Evolutionary conservation across 2,797 vertebrate genomes (phyloP), one percentile per base, ranked within the genome.

Genomic region (Enteromius radiatus): DNA sequence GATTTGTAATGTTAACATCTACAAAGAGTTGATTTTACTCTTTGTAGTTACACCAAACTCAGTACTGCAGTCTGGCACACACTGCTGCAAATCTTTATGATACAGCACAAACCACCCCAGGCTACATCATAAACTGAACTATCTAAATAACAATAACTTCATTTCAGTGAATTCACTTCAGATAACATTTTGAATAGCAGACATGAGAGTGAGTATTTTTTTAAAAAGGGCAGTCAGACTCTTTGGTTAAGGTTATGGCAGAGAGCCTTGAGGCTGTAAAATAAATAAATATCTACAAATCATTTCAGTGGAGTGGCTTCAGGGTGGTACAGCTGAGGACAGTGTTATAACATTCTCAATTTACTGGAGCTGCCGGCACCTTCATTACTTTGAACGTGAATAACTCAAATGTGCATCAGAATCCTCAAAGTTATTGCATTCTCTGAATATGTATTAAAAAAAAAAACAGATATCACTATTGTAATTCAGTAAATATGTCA

Each of bases 231-330:
- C 80, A 80, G 59, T 82, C 75, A 68, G 76, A 86, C 78, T 81
- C 49, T 80, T 86, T 86, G 56, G 83, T 71, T 49, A 59, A 84
- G 69, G 84, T 61, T 86, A 80, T 33, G 84, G 70, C 59, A 28
- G 82, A 59, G 76, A 90, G 88, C 80, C 82, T 84, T 76, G 23
- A 47, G 85, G 85, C 85, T 84, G 86, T 73, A 31, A 89, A 92
- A 90, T 91, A 90, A 89, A 91, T 85, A 87, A 86, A 78, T 88
- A 92, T 91, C 87, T 88, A 73, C 76, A 86, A 89, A 93, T 93
- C 78, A 88, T 91, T 93, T 90, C 70, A 15, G 69, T 85, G 33
- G 82, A 82, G 82, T 90, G 78, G 90, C 91, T 92, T 84, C 84
- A 74, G 90, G 91, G 88, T 65, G 88, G 87, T 85, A 87, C 89